These are phyloP conservation scores for Danio albolineatus DNA, from an alignment of 2,797 vertebrate species.

Conservation along the genomic window DNA sequence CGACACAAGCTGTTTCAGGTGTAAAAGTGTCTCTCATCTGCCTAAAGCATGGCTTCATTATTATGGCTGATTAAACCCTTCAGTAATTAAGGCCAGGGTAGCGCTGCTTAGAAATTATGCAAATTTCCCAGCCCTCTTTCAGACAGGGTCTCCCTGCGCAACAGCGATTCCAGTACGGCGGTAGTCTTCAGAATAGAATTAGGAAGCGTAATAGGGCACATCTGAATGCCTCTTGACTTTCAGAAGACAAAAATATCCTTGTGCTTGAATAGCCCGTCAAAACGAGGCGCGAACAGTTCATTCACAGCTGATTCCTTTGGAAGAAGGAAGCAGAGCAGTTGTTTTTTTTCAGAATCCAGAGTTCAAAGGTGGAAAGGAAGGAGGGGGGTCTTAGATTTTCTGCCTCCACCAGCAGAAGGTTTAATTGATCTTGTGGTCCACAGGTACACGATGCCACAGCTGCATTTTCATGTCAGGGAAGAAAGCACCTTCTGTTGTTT, in stretches of 20 bases:
- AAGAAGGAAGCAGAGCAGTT: neutral
- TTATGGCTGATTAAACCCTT: slow-evolving; percentile 57
- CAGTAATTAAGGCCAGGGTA: slow-evolving; percentile 59
- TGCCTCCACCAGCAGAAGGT: slow-evolving; percentile 22
- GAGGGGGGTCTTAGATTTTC: slow-evolving; percentile 10
- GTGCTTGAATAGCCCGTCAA: neutral
- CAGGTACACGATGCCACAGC: slow-evolving; percentile 39
- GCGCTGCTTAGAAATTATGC: slow-evolving; percentile 57
- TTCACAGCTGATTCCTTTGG: neutral
- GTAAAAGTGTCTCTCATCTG: slow-evolving; percentile 53
- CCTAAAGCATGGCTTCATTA: slow-evolving; percentile 53
- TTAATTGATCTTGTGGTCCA: slow-evolving; percentile 38
- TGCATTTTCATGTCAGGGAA: slow-evolving; percentile 46
- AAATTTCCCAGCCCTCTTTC: slow-evolving; percentile 41
- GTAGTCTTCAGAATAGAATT: slow-evolving; percentile 29
- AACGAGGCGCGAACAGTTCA: neutral
- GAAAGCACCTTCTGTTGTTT: slow-evolving; percentile 38
- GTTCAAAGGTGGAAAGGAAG: slow-evolving; percentile 23
- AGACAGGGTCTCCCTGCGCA: slow-evolving; percentile 43
- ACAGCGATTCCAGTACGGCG: slow-evolving; percentile 21
- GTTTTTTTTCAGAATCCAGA: neutral
- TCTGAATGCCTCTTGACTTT: slow-evolving; percentile 27
- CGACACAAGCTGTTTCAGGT: slow-evolving; percentile 49
- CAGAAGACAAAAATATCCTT: slow-evolving; percentile 6
- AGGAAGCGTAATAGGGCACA: slow-evolving; percentile 15